Evolutionary conservation across 2,888 invertebrate species (phyloP).

Genomic region (Calliphora vomitoria): DNA sequence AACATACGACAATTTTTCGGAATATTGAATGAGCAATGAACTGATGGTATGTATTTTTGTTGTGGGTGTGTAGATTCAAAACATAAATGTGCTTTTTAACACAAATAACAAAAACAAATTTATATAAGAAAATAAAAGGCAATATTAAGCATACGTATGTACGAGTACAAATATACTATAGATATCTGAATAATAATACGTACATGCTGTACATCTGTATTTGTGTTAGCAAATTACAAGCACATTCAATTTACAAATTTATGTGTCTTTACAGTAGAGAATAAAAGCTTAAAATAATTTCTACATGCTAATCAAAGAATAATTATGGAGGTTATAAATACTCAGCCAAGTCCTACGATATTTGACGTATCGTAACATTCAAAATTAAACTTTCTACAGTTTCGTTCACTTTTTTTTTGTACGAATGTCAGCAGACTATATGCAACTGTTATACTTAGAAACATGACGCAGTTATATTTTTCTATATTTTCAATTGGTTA

Average conservation of each 20-base stretch:
- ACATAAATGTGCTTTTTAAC: background rate
- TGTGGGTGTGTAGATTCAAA: conserved; percentile 4
- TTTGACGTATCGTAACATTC: too few species aligned
- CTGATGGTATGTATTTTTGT: background rate
- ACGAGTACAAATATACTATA: background rate
- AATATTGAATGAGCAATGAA: conserved; percentile 19
- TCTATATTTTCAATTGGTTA: too few species aligned
- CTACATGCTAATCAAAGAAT: too few species aligned
- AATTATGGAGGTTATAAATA: too few species aligned
- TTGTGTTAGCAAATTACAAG: background rate
- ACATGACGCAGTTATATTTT: too few species aligned
- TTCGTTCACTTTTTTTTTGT: too few species aligned
- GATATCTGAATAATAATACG: background rate
- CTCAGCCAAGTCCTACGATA: too few species aligned
- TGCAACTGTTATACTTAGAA: too few species aligned
- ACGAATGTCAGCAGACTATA: too few species aligned
- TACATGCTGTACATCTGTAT: background rate
- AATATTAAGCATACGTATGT: too few species aligned
- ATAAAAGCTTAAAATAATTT: background rate
- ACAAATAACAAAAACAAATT: conserved; percentile 2
- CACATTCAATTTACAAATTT: background rate
- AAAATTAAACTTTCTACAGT: too few species aligned
- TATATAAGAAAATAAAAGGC: conserved; percentile 8
- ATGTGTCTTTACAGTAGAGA: background rate
- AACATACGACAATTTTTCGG: background rate